Evolutionary conservation across 1,140 invertebrate genomes (phyloP), one percentile per base, ranked within the genome.

Genomic region (Dryas iulia): DNA sequence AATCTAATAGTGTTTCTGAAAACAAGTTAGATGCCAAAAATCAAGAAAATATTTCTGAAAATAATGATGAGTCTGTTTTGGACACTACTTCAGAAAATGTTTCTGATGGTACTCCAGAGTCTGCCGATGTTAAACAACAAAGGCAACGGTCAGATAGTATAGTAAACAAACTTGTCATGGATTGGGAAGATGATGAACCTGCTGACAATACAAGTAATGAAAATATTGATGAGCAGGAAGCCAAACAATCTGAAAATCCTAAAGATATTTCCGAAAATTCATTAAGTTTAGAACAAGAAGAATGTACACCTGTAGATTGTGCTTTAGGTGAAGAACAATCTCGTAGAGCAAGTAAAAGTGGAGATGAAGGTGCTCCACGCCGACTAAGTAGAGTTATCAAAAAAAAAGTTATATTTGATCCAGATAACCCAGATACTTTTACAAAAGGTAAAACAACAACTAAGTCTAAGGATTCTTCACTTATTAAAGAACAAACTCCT

Each of bases 391-490:
- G 94, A 69, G 89, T 95, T 30, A 95, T 95, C 11, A 95, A 95
- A 78, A 94, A 93, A 58, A 95, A 95, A 86, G 93, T 95, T 12
- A 95, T 95, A 69, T 95, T 94, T 93, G 94, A 95, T 87, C 94
- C 94, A 2, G 94, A 94, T 83, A 94, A 93, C 74, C 93, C 93
- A 10, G 93, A 93, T 65, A 93, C 93, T 57, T 92, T 86, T 84
- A 82, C 84, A 58, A 90, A 86, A 82, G 71, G 71, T 39, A 89
- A 87, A 82, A 64, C 71, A 61, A 66, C 72, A 63, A 69, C 31
- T 26, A 90, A 85, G 74, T 72, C 28, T 59, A 91, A 82, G 78
- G 86, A 90, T 57, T 5, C 59, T 47, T 64, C 54, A 61, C 24
- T 30, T 57, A 77, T 72, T 25, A 82, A 83, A 72, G 83, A 87